Base-by-base conservation (phyloP, 2,113 vertebrate genomes). In the Rhynchomys soricoides region DNA sequence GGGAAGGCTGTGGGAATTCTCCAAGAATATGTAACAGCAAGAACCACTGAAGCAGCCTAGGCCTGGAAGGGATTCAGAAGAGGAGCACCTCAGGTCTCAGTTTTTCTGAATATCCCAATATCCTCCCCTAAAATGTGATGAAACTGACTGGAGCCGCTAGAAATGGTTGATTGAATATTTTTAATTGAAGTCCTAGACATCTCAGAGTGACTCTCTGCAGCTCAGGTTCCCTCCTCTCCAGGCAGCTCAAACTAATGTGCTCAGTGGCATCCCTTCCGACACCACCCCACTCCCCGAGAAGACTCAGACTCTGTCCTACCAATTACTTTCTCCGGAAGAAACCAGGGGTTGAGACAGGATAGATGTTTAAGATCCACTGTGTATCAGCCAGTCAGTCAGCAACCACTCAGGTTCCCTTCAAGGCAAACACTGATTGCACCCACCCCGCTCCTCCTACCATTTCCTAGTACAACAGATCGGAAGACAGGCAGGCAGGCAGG, bases 141-240 rank as follows among this genome's bases (percentile, higher is more conserved):
- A 16, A 52, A 37, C 86, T 64, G 70, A 86, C 74, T 90, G 70
- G 86, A 86, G 55, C 37, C 37, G 37, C 95, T 26, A 43, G 59
- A 9, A 59, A 79, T 79, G 57, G 91, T 19, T 29, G 50, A 68
- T 1, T 26, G 71, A 55, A 93, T 82, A 50, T 89, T n/a, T 92
- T 71, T 86, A 83, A 96, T n/a, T 77, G 70, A 93, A 22, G 52
- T 90, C 81, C 94, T 92, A 45, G 82, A 62, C 91, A 68, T 92
- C 89, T 68, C 71, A 29, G 57, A 31, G 48, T 68, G 71, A 86
- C 79, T 90, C 75, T 55, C 86, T 52, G 9, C 2, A 15, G 45
- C 71, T 90, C 82, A 92, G 92, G n/a, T 75, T 71, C 40, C 70
- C 86, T 91, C 73, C 70, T 43, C 86, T 78, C 24, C 3, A 52